These are phyloP conservation scores for Tetraneura akinire DNA, from an alignment of 1,140 invertebrate species.

Conservation along the genomic window DNA sequence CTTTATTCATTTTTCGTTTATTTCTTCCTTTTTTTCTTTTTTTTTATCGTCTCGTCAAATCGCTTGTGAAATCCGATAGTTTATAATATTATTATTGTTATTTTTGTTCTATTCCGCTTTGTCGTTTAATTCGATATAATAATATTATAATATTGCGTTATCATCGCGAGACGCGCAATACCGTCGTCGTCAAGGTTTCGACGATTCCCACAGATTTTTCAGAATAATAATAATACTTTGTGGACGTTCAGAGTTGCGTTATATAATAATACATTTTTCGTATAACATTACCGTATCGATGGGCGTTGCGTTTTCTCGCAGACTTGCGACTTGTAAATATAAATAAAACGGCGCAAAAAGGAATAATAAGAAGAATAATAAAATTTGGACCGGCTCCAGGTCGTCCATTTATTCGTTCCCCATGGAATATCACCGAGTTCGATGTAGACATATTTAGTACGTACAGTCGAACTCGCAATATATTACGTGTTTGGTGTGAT, in stretches of 20 bases:
- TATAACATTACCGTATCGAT: no score
- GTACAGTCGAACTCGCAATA: not conserved
- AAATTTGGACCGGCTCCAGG: conserved; percentile 11
- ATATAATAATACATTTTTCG: no score
- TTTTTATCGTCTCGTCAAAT: not conserved
- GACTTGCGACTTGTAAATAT: not conserved
- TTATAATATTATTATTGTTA: no score
- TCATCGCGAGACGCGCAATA: no score
- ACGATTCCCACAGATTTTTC: no score
- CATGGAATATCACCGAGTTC: not conserved
- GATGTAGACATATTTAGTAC: no score
- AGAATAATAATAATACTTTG: no score
- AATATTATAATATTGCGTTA: no score
- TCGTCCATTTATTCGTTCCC: not conserved
- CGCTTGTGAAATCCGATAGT: conserved; percentile 11
- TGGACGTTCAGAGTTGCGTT: no score
- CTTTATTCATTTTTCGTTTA: not conserved
- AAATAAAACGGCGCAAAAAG: not conserved
- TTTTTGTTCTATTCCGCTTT: not conserved
- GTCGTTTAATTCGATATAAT: not conserved
- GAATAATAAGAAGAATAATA: not conserved
- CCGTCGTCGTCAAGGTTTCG: no score
- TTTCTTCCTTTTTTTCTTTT: no score
- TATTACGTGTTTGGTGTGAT: not conserved
- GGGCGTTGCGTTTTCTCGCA: not conserved